Evolutionary conservation across 2,113 vertebrate genomes (phyloP).

Genomic region (Albula goreensis): DNA sequence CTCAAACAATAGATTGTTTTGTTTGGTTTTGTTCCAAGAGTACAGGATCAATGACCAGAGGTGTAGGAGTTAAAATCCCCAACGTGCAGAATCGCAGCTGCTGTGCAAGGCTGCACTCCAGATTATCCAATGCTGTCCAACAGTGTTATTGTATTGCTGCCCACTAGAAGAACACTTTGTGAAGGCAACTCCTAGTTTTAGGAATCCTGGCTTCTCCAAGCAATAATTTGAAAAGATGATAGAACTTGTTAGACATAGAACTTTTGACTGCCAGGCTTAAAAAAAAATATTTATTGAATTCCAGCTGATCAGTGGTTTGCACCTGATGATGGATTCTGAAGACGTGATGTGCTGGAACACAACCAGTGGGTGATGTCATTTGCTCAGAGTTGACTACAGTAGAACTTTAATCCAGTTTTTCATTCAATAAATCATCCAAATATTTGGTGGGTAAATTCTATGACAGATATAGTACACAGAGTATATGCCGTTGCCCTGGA

Average conservation of each 20-base stretch:
- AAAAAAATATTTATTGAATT: not conserved
- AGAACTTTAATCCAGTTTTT: not conserved
- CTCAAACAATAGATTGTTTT: not conserved
- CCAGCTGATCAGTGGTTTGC: not conserved
- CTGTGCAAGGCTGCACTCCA: no score
- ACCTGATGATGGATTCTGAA: not conserved
- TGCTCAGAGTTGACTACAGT: not conserved
- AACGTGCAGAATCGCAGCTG: no score
- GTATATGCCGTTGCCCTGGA: not conserved
- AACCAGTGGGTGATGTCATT: not conserved
- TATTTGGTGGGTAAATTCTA: not conserved
- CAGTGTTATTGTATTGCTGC: not conserved
- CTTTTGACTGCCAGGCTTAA: not conserved
- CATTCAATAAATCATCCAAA: not conserved
- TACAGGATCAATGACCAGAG: not conserved
- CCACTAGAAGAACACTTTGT: not conserved
- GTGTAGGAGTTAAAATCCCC: not conserved
- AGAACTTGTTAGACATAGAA: not conserved
- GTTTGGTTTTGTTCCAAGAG: not conserved
- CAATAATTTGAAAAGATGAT: not conserved
- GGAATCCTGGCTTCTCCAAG: not conserved
- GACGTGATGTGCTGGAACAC: not conserved
- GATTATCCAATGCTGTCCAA: no score
- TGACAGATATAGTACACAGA: not conserved
- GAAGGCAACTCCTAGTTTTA: not conserved